phyloP scores from a whole-genome alignment of 2,888 invertebrate genomes.

The Myopa testacea region DNA sequence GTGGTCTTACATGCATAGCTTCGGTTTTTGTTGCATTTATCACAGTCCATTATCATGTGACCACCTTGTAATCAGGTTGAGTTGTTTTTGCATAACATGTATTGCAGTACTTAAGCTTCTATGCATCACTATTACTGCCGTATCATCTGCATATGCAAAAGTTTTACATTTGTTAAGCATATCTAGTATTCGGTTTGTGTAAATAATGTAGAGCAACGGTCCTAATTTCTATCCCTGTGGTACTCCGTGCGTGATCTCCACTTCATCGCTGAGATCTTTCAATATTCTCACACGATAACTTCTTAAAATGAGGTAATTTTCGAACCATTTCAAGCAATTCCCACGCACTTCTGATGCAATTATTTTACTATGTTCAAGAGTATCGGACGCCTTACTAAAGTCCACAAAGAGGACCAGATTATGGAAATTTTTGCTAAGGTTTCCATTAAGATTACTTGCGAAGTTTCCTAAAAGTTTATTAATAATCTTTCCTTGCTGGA shows the following conservation, averaged over 20 bases:
- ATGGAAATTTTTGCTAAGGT: slow-evolving; percentile 12
- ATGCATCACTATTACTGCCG: slow-evolving; percentile 25
- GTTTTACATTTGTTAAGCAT: not conserved
- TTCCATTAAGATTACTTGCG: not conserved
- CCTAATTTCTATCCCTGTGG: slow-evolving; percentile 27
- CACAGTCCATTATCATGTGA: not conserved
- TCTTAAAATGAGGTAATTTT: slow-evolving; percentile 8
- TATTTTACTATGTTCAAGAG: slow-evolving; percentile 7
- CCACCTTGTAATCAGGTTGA: not conserved
- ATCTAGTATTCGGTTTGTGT: slow-evolving; percentile 16
- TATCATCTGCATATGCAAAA: slow-evolving; percentile 29
- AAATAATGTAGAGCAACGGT: slow-evolving; percentile 12
- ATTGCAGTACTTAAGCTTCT: not conserved
- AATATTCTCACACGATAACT: not conserved
- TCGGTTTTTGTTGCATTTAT: slow-evolving; percentile 20
- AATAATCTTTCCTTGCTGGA: slow-evolving; percentile 12
- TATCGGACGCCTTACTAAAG: slow-evolving; percentile 38
- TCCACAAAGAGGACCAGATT: slow-evolving; percentile 17
- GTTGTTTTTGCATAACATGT: not conserved
- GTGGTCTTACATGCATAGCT: not conserved
- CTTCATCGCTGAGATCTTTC: not conserved
- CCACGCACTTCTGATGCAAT: slow-evolving; percentile 7
- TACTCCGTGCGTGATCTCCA: not conserved
- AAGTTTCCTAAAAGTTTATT: slow-evolving; percentile 20
- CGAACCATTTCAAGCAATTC: slow-evolving; percentile 11